Evolutionary conservation across 2,888 invertebrate species (phyloP), one percentile per base, ranked within the genome.

Genomic region (Dynastes grantii): DNA sequence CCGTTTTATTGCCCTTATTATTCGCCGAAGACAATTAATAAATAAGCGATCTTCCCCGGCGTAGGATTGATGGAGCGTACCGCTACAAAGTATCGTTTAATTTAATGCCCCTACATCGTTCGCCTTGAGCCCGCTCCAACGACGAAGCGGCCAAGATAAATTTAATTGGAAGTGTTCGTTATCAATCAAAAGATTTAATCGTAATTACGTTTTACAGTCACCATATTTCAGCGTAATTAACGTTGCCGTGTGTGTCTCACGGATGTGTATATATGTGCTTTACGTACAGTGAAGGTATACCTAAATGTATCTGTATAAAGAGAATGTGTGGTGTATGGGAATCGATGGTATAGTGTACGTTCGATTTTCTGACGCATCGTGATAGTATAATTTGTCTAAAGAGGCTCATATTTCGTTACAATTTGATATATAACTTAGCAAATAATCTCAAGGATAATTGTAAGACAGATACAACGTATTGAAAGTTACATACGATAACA

Each of bases 151-250:
- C n/a, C 73, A 63, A 75, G 73, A 75, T 75, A 61, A 58, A 75
- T 75, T 75, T 75, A 61, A 75, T 75, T 61, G 73, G 73, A 29
- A 75, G 61, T 61, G 61, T 75, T 61, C 61, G n/a, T 75, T 75
- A 75, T 75, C 73, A 75, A 75, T 75, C 73, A 75, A 75, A 75
- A 67, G 76, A 76, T 76, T 67, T 68, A 76, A 76, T 76, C 53
- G 76, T 68, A 76, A 76, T 76, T 76, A 65, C 76, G 65, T 76
- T 76, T 68, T 68, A 68, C 68, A 58, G 67, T 67, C 53, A 58
- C 67, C 55, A 76, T 76, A 76, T 68, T 76, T 76, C 68, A 76
- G 29, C 65, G 68, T 76, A 76, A 76, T 76, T 68, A 55, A 76
- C 67, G 76, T 76, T n/a, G 45, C 63, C 45, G 58, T 76, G 49